Evolutionary conservation across 23 tunicate genomes (phyloP).

Genomic region (Ascidia mentula): DNA sequence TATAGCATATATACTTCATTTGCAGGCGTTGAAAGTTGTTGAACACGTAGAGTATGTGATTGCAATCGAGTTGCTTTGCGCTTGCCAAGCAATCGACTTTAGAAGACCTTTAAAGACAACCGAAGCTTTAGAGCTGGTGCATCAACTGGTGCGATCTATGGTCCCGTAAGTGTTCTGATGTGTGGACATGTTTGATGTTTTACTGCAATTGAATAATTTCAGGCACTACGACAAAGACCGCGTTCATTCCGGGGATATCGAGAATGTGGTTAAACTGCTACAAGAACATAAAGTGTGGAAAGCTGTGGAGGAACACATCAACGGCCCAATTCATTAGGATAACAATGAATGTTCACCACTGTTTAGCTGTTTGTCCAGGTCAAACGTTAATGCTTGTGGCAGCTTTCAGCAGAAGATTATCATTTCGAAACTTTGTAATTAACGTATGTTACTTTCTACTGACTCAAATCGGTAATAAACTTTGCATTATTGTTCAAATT

Average conservation of each 20-base stretch:
- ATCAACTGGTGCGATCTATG: slow-evolving; percentile 52
- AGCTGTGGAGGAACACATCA: slow-evolving; percentile 37
- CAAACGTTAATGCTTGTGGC: too few relatives aligned
- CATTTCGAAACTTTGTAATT: too few relatives aligned
- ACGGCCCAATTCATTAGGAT: slow-evolving; percentile 3
- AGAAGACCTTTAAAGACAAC: slow-evolving; percentile 91
- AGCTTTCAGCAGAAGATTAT: too few relatives aligned
- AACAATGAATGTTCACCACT: too few relatives aligned
- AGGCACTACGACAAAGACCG: slow-evolving; percentile 85
- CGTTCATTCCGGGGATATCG: slow-evolving; percentile 66
- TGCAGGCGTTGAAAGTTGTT: slow-evolving; percentile 78
- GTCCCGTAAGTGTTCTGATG: slow-evolving; percentile 48
- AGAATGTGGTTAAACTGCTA: slow-evolving; percentile 57
- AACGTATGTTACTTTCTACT: too few relatives aligned
- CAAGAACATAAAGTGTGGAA: slow-evolving; percentile 60
- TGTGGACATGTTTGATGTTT: neutral
- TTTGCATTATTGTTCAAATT: too few relatives aligned
- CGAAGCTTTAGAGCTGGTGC: slow-evolving; percentile 74
- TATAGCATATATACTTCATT: neutral
- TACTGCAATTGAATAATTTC: slow-evolving; percentile 8
- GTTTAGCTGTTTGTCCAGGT: too few relatives aligned
- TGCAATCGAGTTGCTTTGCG: slow-evolving; percentile 93
- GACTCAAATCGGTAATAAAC: too few relatives aligned
- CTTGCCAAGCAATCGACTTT: slow-evolving; percentile 94
- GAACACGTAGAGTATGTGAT: slow-evolving; percentile 82